Base-by-base conservation (phyloP, 2,888 invertebrate genomes). In the Galeopsomyia nigrocyanea region DNA sequence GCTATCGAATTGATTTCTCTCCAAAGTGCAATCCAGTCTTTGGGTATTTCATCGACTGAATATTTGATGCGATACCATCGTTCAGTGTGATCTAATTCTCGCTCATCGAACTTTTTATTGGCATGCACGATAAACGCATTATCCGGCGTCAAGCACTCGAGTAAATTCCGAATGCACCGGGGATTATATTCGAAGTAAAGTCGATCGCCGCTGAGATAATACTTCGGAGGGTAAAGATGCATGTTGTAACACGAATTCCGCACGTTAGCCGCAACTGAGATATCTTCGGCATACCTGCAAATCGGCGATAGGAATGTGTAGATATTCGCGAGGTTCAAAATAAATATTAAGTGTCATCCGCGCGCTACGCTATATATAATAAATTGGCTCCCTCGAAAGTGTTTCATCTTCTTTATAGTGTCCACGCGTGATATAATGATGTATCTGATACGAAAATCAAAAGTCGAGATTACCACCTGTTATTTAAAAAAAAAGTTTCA, bases 51-150 rank as follows among this genome's bases (percentile, higher is more conserved):
- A 88, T 88, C 86, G 65, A 89, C 89, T 46, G 89, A 89, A 83
- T 95, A 97, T 76, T 92, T 91, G 0, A 95, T 95, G 58, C 92
- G 91, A 86, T 95, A 96, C 96, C 96, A 97, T 70, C 91, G 90
- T 85, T 96, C 96, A n/a, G 88, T 88, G 77, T 90, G 87, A 78
- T 53, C 17, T 3, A 47, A 22, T 0, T 63, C 39, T 19, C 87
- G 81, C 21, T 86, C 83, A 56, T 84, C 82, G 79, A 91, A 90
- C 56, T 89, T 89, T 80, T 91, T 91, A 6, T 92, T 90, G n/a
- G 90, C 84, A 21, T 95, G 84, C 85, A 93, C 91, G 14, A 95
- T 89, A 82, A 94, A 93, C 46, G 91, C 91, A 17, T 88, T 90
- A 63, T 92, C 90, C 0, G 93, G 91, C 0, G 87, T 87, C 84